Percentiles rank a stretch among this genome's conserved stretches.
phyloP scores from a whole-genome alignment of 2,113 vertebrate species.

The Amazona vittata region DNA sequence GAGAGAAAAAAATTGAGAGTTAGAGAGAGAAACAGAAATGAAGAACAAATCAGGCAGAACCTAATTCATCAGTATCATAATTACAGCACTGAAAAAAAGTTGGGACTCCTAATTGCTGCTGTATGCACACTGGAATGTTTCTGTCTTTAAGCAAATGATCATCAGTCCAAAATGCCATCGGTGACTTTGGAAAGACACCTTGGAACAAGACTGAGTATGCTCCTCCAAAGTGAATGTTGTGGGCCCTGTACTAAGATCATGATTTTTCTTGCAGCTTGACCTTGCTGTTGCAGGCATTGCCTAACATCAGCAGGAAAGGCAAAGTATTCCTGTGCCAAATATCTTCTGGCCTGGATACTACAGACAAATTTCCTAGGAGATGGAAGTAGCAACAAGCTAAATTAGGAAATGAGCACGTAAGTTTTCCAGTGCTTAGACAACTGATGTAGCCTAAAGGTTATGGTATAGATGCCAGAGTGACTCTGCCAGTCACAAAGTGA shows the following conservation, averaged over 20 bases:
- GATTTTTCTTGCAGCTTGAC: neutral
- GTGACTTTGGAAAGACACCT: neutral
- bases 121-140: neutral
- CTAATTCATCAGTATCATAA: neutral
- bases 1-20: neutral
- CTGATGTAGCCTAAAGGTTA: neutral
- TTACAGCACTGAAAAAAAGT: neutral
- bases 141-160: neutral
- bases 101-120: neutral
- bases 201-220: neutral
- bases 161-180: neutral
- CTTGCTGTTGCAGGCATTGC: neutral
- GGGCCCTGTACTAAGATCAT: neutral
- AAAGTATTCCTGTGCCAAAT: neutral
- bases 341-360: neutral
- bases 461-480: neutral
- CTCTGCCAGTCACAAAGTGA: neutral
- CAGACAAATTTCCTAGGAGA: neutral
- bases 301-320: neutral
- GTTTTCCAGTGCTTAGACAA: neutral
- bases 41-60: neutral
- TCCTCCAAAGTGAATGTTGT: neutral
- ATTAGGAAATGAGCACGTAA: constrained; percentile 14
- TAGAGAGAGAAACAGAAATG: neutral
- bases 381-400: neutral